These are phyloP conservation scores for Papilio gigon DNA, from an alignment of 2,888 invertebrate genomes.

Conservation along the genomic window DNA sequence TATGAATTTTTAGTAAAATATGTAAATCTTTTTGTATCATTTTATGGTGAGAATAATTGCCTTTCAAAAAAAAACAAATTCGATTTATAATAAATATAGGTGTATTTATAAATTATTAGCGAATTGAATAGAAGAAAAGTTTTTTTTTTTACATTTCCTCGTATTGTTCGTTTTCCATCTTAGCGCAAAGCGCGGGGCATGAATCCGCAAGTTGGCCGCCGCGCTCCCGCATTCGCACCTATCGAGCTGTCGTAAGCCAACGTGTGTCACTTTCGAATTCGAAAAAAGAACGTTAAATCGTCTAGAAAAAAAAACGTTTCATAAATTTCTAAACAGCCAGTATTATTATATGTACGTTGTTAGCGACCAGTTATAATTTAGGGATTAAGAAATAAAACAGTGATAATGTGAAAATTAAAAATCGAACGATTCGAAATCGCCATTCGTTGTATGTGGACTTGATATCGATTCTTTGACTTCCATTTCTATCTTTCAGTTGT, in stretches of 20 bases:
- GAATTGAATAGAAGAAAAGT: slow-evolving; percentile 25
- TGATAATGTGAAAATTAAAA: slow-evolving; percentile 62
- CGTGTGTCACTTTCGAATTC: slow-evolving; percentile 75
- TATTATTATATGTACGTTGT: slow-evolving; percentile 51
- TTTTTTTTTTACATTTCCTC: slow-evolving; percentile 30
- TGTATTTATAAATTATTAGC: slow-evolving; percentile 8
- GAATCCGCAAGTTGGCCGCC: slow-evolving; percentile 25
- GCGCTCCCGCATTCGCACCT: slow-evolving; percentile 60
- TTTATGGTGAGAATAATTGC: slow-evolving; percentile 8
- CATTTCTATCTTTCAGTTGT: slow-evolving; percentile 55
- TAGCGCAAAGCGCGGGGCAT: slow-evolving; percentile 32
- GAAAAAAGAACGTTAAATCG: slow-evolving; percentile 59
- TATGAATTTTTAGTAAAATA: background rate
- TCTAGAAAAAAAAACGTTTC: slow-evolving; percentile 59
- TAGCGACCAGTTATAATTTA: slow-evolving; percentile 52
- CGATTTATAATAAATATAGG: slow-evolving; percentile 4
- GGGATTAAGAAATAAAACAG: slow-evolving; percentile 54
- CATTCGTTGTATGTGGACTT: slow-evolving; percentile 45
- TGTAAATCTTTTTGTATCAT: background rate
- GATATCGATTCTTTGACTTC: slow-evolving; percentile 50
- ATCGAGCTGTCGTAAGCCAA: slow-evolving; percentile 63
- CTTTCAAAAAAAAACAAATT: slow-evolving; percentile 10
- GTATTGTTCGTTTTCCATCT: slow-evolving; percentile 38
- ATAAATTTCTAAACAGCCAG: slow-evolving; percentile 54
- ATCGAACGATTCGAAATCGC: slow-evolving; percentile 46